Evolutionary conservation across 2,797 vertebrate species (phyloP).

Genomic region (Dendrocincla fuliginosa): DNA sequence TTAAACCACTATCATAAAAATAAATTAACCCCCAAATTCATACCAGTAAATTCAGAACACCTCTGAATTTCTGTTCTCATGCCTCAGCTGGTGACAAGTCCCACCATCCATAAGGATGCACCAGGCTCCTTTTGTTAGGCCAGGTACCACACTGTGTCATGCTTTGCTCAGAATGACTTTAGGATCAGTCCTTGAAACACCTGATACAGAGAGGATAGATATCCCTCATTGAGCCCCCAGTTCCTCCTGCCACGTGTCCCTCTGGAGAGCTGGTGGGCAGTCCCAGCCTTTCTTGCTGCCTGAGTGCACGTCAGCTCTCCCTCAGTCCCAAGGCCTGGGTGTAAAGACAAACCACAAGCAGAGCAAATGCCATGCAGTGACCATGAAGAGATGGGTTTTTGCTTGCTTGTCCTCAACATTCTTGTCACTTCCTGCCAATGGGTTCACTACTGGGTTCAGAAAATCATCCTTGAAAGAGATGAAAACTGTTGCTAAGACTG

Average conservation of each 20-base stretch:
- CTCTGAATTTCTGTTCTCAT: neutral
- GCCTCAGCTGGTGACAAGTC: neutral
- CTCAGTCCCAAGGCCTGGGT: neutral
- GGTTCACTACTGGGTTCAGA: neutral
- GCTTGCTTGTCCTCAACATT: neutral
- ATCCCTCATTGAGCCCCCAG: neutral
- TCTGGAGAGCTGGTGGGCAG: neutral
- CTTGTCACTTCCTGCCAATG: neutral
- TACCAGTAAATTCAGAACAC: neutral
- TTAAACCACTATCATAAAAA: slow-evolving; percentile 21
- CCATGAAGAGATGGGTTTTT: neutral
- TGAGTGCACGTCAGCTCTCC: accelerated
- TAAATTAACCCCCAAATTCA: neutral
- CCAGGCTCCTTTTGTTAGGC: neutral
- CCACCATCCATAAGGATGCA: neutral
- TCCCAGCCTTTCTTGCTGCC: neutral
- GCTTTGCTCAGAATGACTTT: neutral
- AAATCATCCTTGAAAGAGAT: neutral
- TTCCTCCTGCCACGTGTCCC: neutral
- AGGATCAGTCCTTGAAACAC: neutral
- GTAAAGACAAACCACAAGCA: neutral
- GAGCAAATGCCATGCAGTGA: neutral
- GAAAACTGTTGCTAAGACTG: neutral
- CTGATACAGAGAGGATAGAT: neutral
- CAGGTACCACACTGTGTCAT: neutral